phyloP scores from a whole-genome alignment of 2,888 invertebrate genomes.

The Cataglyphis altisquamis region DNA sequence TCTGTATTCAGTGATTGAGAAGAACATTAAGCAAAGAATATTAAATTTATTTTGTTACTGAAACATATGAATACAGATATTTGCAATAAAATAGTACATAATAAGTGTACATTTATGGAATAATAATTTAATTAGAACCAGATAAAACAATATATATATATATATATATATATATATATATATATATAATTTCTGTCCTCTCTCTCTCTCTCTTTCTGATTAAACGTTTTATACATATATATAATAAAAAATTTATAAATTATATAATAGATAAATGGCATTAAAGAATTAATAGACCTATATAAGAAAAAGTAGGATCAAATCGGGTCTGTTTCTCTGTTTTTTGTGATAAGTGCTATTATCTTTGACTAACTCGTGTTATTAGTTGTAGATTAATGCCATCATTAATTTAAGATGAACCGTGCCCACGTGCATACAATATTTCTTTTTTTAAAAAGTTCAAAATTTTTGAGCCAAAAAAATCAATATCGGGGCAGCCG shows the following conservation, averaged over 20 bases:
- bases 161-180: neutral
- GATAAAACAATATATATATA: neutral
- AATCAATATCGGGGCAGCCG: too few species aligned
- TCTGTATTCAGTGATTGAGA: constrained; percentile 40
- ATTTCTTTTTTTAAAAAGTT: too few species aligned
- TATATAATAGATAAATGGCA: neutral
- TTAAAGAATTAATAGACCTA: neutral
- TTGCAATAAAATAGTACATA: constrained; percentile 9
- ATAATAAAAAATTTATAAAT: neutral
- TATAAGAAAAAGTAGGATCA: neutral
- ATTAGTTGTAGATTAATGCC: too few species aligned
- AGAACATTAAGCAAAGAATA: constrained; percentile 45
- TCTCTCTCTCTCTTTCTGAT: neutral
- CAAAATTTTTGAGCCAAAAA: too few species aligned
- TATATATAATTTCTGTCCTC: neutral
- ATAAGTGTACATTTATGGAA: neutral
- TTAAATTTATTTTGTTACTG: constrained; percentile 37
- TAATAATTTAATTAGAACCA: neutral
- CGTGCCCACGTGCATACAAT: too few species aligned
- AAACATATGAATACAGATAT: constrained; percentile 6
- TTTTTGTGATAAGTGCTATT: too few species aligned
- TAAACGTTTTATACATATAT: neutral
- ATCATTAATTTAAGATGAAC: too few species aligned
- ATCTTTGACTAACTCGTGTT: too few species aligned
- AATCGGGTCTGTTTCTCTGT: too few species aligned